These are phyloP conservation scores for Oreochromis niloticus DNA, from an alignment of 2,113 vertebrate species.

Conservation along the genomic window DNA sequence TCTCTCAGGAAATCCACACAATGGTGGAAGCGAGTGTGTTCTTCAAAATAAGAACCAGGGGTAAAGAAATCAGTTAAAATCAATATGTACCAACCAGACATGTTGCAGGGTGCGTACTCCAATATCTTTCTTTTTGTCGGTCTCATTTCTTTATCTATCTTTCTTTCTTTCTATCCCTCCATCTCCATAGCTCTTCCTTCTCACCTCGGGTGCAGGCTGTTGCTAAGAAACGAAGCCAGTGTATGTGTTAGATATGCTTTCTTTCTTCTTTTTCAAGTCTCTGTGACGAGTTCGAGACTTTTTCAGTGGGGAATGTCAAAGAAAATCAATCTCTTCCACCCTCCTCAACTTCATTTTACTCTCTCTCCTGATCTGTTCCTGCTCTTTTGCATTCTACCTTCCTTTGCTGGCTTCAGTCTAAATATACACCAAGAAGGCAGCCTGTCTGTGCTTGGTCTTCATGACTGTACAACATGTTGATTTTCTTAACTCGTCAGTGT, in stretches of 20 bases:
- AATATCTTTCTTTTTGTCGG: not conserved
- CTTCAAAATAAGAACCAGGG: not conserved
- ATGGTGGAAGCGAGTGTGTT: not conserved
- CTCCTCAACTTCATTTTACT: conserved; percentile 35
- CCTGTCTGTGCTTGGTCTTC: not conserved
- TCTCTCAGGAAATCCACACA: not conserved
- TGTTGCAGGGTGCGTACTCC: not conserved
- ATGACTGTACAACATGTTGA: not conserved
- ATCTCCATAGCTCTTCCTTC: conserved; percentile 15
- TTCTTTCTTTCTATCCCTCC: conserved; percentile 31
- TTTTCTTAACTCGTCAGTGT: not conserved
- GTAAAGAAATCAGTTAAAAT: conserved; percentile 8
- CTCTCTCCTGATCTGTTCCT: not conserved
- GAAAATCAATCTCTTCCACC: conserved; percentile 49
- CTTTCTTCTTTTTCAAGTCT: conserved; percentile 19
- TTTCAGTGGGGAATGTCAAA: conserved; percentile 53
- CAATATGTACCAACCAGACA: conserved; percentile 10
- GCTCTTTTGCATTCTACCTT: not conserved
- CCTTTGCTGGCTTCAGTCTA: conserved; percentile 11
- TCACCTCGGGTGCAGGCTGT: conserved; percentile 63
- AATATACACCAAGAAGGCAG: conserved; percentile 34
- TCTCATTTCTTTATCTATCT: not conserved
- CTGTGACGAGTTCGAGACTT: conserved; percentile 46
- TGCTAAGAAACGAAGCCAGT: conserved; percentile 70
- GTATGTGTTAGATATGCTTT: conserved; percentile 58